Conservation (phyloP, 2,113 vertebrate genomes). For the Anseranas semipalmata region DNA sequence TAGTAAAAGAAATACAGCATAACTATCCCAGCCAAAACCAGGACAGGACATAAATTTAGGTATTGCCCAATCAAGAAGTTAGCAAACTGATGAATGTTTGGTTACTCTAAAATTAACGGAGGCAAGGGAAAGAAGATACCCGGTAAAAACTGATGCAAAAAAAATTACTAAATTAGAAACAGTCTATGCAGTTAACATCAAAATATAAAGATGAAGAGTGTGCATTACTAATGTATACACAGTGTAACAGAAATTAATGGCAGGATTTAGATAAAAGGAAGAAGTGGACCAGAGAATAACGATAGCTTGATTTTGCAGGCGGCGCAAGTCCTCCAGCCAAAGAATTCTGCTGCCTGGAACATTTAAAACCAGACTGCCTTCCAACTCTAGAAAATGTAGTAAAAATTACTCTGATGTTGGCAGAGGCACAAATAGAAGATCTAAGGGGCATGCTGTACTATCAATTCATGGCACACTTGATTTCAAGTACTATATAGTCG, state of each 20-base stretch:
- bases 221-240: not conserved
- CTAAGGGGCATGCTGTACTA: not conserved
- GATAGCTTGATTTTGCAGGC: not conserved
- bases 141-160: not conserved
- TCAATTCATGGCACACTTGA: rapidly evolving
- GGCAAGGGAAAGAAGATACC: not conserved
- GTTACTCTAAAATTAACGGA: not conserved
- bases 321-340: not conserved
- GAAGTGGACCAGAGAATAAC: not conserved
- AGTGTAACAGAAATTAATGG: not conserved
- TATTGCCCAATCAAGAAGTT: not conserved
- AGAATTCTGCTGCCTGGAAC: not conserved
- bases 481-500: not conserved
- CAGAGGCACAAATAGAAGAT: not conserved
- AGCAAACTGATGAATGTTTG: not conserved
- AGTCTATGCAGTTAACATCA: not conserved
- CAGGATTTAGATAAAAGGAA: not conserved
- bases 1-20: not conserved
- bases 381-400: not conserved
- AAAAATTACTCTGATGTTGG: not conserved
- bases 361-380: not conserved
- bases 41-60: not conserved
- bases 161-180: not conserved
- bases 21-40: not conserved
- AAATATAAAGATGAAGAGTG: not conserved